A percentile compares a stretch with the other conserved stretches of the same genome.
Evolutionary conservation across 2,888 invertebrate species (phyloP).

Genomic region (Trichacis sp.): DNA sequence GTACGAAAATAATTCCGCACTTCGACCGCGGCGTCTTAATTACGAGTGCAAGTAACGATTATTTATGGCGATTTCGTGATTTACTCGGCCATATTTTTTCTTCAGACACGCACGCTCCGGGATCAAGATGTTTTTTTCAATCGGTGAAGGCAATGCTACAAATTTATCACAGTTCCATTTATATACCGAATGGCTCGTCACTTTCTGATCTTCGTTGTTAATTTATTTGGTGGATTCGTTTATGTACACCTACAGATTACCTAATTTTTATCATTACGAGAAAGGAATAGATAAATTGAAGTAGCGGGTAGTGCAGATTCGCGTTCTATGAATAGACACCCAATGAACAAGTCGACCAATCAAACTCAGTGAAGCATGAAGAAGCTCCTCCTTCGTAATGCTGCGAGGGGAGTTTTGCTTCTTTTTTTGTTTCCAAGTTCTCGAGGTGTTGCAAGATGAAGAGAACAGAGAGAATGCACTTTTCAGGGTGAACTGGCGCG

Average conservation of each 20-base stretch:
- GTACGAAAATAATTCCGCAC: slow-evolving; percentile 2
- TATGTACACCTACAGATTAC: too few species aligned
- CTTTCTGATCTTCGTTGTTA: not conserved
- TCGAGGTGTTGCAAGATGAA: not conserved
- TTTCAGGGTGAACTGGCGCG: too few species aligned
- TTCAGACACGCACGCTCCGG: not conserved
- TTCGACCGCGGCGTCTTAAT: not conserved
- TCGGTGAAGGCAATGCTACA: not conserved
- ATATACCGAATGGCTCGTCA: not conserved
- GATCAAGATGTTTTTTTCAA: slow-evolving; percentile 2
- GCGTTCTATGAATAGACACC: not conserved
- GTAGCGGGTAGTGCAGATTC: not conserved
- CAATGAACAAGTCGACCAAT: slow-evolving; percentile 7
- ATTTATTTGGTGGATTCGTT: not conserved
- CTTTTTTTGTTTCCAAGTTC: not conserved
- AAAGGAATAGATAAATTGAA: too few species aligned
- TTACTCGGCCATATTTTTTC: slow-evolving; percentile 12
- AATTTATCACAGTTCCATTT: slow-evolving; percentile 1
- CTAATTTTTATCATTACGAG: too few species aligned
- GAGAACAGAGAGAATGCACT: not conserved
- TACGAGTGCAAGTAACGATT: slow-evolving; percentile 7
- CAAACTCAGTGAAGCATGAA: slow-evolving; percentile 14
- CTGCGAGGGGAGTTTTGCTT: not conserved
- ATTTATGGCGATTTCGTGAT: slow-evolving; percentile 12
- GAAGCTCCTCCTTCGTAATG: slow-evolving; percentile 12